Conservation (phyloP, 2,888 invertebrate genomes). For the Congeria kusceri region DNA sequence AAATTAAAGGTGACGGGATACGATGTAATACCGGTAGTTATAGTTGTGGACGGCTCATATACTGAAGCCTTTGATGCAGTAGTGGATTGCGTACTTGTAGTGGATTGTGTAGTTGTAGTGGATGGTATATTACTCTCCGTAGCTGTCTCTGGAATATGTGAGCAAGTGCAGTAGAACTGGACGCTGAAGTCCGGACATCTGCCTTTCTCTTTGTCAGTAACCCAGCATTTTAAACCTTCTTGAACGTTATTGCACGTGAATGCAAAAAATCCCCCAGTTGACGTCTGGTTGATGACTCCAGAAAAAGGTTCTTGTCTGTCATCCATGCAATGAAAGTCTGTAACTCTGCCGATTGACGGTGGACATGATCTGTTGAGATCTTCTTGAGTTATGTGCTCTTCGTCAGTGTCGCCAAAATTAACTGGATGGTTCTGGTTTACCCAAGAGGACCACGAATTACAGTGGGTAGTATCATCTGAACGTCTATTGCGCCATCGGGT, state of each 20-base stretch:
- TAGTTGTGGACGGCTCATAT: too few species aligned
- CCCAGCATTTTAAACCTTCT: too few species aligned
- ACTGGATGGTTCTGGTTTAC: constrained; percentile 14
- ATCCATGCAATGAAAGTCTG: constrained; percentile 17
- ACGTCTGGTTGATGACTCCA: background rate
- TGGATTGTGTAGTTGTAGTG: too few species aligned
- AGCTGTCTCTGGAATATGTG: background rate
- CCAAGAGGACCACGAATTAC: constrained; percentile 21
- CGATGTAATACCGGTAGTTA: too few species aligned
- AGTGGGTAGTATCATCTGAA: background rate
- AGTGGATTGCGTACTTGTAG: too few species aligned
- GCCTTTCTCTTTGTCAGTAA: too few species aligned
- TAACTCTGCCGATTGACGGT: background rate
- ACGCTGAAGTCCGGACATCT: constrained; percentile 22
- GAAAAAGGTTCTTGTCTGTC: constrained; percentile 16
- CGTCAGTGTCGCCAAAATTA: background rate
- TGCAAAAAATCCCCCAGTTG: background rate
- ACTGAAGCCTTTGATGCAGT: too few species aligned
- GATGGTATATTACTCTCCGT: too few species aligned
- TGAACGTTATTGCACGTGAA: constrained; percentile 5
- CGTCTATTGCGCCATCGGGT: background rate
- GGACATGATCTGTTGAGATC: constrained; percentile 19
- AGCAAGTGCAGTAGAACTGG: constrained; percentile 13
- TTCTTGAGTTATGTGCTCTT: constrained; percentile 1
- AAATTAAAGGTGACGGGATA: too few species aligned